Base-by-base conservation (phyloP, 1,140 invertebrate species). In the Micrasema minimum region DNA sequence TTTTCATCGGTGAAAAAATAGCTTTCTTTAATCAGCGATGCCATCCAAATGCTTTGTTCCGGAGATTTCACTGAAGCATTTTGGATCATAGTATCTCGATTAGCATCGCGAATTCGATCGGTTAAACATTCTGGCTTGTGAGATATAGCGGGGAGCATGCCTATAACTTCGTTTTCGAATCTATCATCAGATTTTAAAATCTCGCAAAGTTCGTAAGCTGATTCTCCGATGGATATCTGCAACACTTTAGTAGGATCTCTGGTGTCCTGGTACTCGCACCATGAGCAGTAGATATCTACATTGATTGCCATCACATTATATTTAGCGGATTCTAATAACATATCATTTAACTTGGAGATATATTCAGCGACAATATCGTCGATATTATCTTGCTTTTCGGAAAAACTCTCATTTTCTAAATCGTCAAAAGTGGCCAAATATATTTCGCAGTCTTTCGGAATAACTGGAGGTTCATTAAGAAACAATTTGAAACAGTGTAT, bases 401-500 rank as follows among this genome's bases (percentile, higher is more conserved):
- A 20, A 18, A 35, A 20, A 46, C 23, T 69, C 11, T 69, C 46
- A 37, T 31, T 50, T 9, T 46, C 26, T 12, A 48, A 23, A 26
- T 66, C 43, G n/a, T 67, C 41, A 41, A 59, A 67, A 12, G 67
- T 72, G 14, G 16, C 23, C 11, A 35, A 62, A 64, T 75, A 75
- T n/a, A 75, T 45, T 22, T 72, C 43, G 20, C 41, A 59, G 5
- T 70, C 37, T 6, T 10, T 18, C 10, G 35, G 12, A n/a, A 57
- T 6, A 46, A 26, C 18, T 12, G 26, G 18, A 4, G 35, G 20
- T 31, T 70, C 50, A 35, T 64, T 50, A 7, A 64, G 35, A 46
- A 66, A 75, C 12, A 70, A n/a, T 11, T 41, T 46, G 51, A 75
- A 75, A 41, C 70, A 75, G 48, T 67, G 20, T 10, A 72, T 46